phyloP scores from a whole-genome alignment of 53 echinoderm and acorn worm genomes.

The Mesocentrotus franciscanus region DNA sequence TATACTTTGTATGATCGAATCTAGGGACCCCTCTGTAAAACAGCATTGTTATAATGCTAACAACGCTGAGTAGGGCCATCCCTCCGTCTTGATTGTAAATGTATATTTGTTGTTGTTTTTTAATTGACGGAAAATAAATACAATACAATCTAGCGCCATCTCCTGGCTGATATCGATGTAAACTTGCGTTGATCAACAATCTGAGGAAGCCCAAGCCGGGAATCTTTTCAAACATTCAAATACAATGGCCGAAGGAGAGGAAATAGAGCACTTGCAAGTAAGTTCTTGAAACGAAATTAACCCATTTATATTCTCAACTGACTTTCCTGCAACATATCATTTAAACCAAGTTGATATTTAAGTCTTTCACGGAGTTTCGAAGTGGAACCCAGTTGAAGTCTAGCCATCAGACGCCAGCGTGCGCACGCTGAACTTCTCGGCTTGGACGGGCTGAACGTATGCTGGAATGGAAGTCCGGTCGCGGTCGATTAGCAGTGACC shows the following conservation, averaged over 20 bases:
- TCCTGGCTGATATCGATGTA: neutral
- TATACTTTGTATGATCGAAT: no score
- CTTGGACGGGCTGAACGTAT: neutral
- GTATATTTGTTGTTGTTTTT: no score
- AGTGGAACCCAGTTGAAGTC: neutral
- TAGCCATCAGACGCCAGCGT: neutral
- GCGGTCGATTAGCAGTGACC: no score
- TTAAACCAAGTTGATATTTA: neutral
- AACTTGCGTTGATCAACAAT: no score
- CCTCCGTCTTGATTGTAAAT: no score
- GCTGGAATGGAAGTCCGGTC: neutral
- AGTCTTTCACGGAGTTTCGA: neutral
- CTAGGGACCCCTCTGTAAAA: no score
- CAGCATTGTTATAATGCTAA: no score
- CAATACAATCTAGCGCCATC: conserved; percentile 19
- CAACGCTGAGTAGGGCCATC: no score
- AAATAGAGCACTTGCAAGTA: conserved; percentile 30
- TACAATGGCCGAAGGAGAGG: conserved; percentile 34
- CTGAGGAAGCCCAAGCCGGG: neutral
- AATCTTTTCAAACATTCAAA: neutral
- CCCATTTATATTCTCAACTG: neutral
- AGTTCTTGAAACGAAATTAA: neutral
- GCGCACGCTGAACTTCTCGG: neutral
- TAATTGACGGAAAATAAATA: no score
- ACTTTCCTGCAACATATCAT: neutral